phyloP scores from a whole-genome alignment of 1,140 invertebrate genomes.

The Plodia interpunctella region DNA sequence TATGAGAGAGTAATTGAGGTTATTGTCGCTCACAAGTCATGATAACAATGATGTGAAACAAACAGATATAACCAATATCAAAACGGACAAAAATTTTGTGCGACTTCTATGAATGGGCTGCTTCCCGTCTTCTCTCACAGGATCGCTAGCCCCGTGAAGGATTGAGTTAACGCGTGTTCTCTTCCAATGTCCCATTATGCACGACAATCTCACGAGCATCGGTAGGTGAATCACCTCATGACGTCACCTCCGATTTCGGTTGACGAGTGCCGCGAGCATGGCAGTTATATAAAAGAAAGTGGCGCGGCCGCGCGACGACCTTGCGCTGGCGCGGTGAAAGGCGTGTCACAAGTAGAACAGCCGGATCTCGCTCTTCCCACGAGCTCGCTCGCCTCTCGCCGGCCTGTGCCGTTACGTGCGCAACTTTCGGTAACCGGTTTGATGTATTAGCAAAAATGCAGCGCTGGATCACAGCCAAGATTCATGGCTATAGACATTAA shows the following conservation, averaged over 20 bases:
- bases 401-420: conserved; percentile 55
- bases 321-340: conserved; percentile 68
- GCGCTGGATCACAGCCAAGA: conserved; percentile 18
- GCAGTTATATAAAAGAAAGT: conserved; percentile 73
- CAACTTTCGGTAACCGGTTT: conserved; percentile 66
- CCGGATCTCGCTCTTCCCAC: conserved; percentile 71
- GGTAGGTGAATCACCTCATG: conserved; percentile 56
- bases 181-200: conserved; percentile 6
- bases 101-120: no score
- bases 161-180: background rate
- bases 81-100: no score
- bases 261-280: conserved; percentile 57
- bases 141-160: background rate
- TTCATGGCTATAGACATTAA: conserved; percentile 29
- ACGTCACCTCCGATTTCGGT: conserved; percentile 69
- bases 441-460: conserved; percentile 51
- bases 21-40: no score
- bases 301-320: conserved; percentile 68
- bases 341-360: conserved; percentile 68
- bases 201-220: conserved; percentile 16
- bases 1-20: no score
- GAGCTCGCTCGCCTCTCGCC: conserved; percentile 49
- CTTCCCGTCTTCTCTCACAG: conserved; percentile 18
- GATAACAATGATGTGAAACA: no score
- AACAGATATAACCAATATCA: no score